Evolutionary conservation across 2,888 invertebrate genomes (phyloP), one percentile per base, ranked within the genome.

Genomic region (Tanypteryx hageni): DNA sequence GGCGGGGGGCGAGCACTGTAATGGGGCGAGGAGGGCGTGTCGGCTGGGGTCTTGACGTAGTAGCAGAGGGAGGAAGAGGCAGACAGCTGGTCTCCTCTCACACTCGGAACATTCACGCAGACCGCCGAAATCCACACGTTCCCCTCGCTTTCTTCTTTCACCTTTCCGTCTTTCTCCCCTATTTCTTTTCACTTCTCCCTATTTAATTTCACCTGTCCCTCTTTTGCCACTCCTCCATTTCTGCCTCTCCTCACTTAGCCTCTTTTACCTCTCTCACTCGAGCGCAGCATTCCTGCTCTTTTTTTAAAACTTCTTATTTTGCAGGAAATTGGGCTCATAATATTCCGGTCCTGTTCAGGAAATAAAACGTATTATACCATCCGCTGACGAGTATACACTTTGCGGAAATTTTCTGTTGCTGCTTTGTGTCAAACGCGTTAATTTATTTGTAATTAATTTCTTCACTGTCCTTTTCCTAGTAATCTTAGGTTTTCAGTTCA

Each of bases 81-180:
- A 76, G 76, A 76, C 76, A 76, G 76, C 76, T 76, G 76, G 76
- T 76, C 76, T 76, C 76, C 68, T 8, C 68, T 8, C 68, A 18
- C 18, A 10, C 76, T 76, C 76, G 22, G n/a, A 76, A 27, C 76
- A 27, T 76, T 27, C 76, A 27, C 76, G 76, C 27, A 22, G 76
- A 76, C 76, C 68, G 68, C 76, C 76, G 22, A 76, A 76, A 76
- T 76, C 27, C 27, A 76, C 22, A 27, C 27, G 27, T 22, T n/a
- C 76, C 76, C 27, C 64, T 16, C 64, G 61, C 18, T n/a, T 61
- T n/a, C 64, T 64, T 0, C 64, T 64, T 22, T 76, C 22, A 76
- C 27, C 22, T 22, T 76, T 8, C 22, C 76, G n/a, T 18, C 68
- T 22, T n/a, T 10, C 76, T 13, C 14, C 27, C 27, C 76, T 18